phyloP scores from a whole-genome alignment of 2,113 vertebrate species.

The Cettia cetti region DNA sequence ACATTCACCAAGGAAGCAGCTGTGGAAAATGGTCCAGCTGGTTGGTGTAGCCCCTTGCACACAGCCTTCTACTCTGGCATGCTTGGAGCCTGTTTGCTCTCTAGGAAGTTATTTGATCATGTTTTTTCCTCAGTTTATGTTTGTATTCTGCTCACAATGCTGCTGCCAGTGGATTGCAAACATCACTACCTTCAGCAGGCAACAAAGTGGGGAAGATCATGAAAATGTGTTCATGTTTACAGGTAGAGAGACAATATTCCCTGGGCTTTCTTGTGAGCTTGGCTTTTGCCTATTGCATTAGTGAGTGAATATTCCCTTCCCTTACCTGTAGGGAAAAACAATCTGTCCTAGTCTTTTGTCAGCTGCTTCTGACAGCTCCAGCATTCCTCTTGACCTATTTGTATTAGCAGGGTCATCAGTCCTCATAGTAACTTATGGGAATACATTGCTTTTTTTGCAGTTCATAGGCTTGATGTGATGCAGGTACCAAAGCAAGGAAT shows the following conservation, averaged over 20 bases:
- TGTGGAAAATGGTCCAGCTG: not conserved
- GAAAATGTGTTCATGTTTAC: not conserved
- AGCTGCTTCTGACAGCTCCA: not conserved
- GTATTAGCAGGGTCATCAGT: not conserved
- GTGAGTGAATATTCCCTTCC: not conserved
- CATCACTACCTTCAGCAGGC: not conserved
- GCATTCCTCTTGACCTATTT: not conserved
- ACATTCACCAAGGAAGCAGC: not conserved
- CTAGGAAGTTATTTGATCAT: not conserved
- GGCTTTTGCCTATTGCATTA: not conserved
- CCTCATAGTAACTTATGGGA: not conserved
- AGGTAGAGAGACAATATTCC: not conserved
- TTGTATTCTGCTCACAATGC: not conserved
- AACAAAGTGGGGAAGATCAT: not conserved
- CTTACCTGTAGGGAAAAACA: not conserved
- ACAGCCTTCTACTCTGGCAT: not conserved
- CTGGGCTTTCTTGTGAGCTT: not conserved
- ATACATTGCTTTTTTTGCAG: not conserved
- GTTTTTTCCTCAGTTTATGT: not conserved
- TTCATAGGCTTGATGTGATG: not conserved
- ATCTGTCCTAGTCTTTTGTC: not conserved
- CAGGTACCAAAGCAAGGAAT: rapidly evolving
- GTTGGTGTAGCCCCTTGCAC: not conserved
- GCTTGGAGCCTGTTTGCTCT: not conserved
- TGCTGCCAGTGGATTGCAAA: not conserved